These are phyloP conservation scores for Mamestra configurata DNA, from an alignment of 1,140 invertebrate species.

Conservation along the genomic window DNA sequence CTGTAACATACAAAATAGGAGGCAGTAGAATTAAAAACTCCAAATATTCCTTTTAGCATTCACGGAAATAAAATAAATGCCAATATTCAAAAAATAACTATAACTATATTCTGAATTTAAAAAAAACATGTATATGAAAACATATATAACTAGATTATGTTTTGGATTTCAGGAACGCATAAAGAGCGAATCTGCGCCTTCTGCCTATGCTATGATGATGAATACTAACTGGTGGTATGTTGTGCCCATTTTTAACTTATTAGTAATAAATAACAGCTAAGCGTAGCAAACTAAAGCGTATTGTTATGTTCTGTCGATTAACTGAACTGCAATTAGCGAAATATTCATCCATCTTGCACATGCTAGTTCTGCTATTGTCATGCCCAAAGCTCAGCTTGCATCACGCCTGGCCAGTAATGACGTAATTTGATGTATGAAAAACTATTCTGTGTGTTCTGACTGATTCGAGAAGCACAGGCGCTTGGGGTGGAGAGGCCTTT, in stretches of 20 bases:
- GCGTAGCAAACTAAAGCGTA: not conserved
- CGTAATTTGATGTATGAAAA: too few relatives aligned
- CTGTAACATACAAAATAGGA: too few relatives aligned
- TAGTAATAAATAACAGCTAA: not conserved
- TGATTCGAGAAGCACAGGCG: too few relatives aligned
- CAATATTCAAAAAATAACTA: too few relatives aligned
- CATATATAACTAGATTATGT: not conserved
- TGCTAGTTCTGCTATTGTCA: not conserved
- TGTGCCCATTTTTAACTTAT: not conserved
- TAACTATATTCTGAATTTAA: too few relatives aligned
- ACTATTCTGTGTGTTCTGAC: too few relatives aligned
- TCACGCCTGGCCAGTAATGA: too few relatives aligned
- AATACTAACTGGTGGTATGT: conserved; percentile 97
- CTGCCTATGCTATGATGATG: conserved; percentile 98
- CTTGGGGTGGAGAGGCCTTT: too few relatives aligned
- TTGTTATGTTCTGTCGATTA: not conserved
- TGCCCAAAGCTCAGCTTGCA: too few relatives aligned
- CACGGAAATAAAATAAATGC: too few relatives aligned
- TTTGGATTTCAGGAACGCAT: conserved; percentile 93
- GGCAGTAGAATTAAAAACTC: too few relatives aligned
- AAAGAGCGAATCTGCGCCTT: conserved; percentile 94
- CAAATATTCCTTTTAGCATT: too few relatives aligned
- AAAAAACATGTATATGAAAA: not conserved
- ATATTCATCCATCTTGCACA: not conserved
- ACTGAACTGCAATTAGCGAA: not conserved